phyloP scores from a whole-genome alignment of 2,113 vertebrate genomes.

The Larimichthys polyactis region DNA sequence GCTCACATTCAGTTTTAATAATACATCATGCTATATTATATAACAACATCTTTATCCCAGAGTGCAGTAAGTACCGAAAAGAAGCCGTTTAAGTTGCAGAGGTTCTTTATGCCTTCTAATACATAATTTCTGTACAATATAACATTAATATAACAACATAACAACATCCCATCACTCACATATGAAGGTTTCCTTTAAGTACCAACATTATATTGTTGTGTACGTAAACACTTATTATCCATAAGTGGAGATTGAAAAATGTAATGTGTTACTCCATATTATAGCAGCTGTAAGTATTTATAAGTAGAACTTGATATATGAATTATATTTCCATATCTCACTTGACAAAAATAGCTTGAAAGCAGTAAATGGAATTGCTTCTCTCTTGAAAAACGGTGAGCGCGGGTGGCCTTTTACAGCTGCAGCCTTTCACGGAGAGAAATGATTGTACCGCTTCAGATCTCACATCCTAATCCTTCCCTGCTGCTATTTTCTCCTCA shows the following conservation, averaged over 20 bases:
- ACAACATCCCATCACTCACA: neutral
- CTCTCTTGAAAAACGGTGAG: neutral
- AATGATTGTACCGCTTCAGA: slow-evolving; percentile 13
- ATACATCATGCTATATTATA: neutral
- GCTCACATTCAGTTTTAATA: neutral
- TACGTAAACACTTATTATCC: neutral
- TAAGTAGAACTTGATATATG: neutral
- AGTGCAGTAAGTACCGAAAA: neutral
- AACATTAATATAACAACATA: neutral
- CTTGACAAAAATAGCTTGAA: neutral
- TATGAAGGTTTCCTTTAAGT: slow-evolving; percentile 10
- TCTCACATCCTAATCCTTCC: slow-evolving; percentile 12
- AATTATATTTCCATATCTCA: neutral
- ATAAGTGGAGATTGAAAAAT: neutral
- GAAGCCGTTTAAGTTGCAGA: slow-evolving; percentile 1
- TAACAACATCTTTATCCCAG: neutral
- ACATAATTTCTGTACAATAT: neutral
- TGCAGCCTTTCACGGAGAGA: slow-evolving; percentile 20
- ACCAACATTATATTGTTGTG: slow-evolving; percentile 14
- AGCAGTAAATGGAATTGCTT: neutral
- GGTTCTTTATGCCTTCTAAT: neutral
- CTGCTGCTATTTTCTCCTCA: slow-evolving; percentile 33
- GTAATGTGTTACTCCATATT: neutral
- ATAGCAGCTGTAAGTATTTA: neutral
- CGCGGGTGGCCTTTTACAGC: slow-evolving; percentile 10